A percentile compares a stretch with the other conserved stretches of the same genome.
Evolutionary conservation across 2,797 vertebrate genomes (phyloP).

Genomic region (Diplodus sargus): DNA sequence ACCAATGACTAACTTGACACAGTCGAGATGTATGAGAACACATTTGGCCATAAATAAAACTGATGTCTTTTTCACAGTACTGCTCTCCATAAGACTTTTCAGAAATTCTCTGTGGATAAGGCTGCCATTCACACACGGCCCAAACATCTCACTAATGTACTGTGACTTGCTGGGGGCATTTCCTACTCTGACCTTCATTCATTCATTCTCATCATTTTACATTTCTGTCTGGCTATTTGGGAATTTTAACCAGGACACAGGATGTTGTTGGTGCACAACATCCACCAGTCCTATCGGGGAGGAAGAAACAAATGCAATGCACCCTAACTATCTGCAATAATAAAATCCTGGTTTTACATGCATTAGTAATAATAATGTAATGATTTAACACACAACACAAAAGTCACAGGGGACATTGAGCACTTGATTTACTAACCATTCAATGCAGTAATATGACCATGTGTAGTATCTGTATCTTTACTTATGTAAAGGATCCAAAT

Average conservation of each 20-base stretch:
- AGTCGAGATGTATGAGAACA: conserved; percentile 11
- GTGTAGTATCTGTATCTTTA: not conserved
- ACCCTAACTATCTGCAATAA: too few relatives aligned
- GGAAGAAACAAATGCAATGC: too few relatives aligned
- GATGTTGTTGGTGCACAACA: conserved; percentile 3
- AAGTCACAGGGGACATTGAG: not conserved
- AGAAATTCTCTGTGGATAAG: conserved; percentile 5
- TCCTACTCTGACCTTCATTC: conserved; percentile 31
- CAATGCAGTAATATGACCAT: too few relatives aligned
- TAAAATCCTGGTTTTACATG: not conserved
- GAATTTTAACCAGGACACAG: conserved; percentile 4
- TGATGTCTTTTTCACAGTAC: conserved; percentile 16
- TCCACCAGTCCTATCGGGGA: too few relatives aligned
- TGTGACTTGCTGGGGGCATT: conserved; percentile 14
- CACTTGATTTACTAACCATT: not conserved
- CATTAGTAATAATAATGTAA: not conserved
- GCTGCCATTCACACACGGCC: conserved; percentile 14
- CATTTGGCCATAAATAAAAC: conserved; percentile 13
- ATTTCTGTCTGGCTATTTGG: not conserved
- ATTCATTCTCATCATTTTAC: conserved; percentile 19
- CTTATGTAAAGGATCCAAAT: too few relatives aligned
- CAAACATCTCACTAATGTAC: conserved; percentile 15
- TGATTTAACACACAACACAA: not conserved
- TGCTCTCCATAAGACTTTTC: not conserved
- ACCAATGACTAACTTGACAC: conserved; percentile 22